Evolutionary conservation across 1,140 invertebrate species (phyloP), one percentile per base, ranked within the genome.

Genomic region (Procambarus clarkii): DNA sequence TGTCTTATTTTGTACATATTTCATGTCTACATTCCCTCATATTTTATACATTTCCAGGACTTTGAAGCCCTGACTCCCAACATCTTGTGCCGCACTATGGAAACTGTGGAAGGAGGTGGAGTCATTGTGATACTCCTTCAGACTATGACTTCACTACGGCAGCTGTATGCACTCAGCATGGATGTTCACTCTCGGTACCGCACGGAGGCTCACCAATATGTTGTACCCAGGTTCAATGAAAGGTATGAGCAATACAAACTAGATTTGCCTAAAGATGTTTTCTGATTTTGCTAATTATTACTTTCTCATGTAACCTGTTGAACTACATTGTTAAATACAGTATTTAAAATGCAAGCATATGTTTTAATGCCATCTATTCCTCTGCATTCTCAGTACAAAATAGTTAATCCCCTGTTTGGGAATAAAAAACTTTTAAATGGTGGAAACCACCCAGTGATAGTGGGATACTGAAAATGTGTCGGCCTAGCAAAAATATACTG

Each of bases 51-150:
- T 34, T 88, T 84, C 5, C 94, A 98, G 97, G 99, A 99, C 95
- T 99, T 99, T 96, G 99, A 99, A 96, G 99, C 99, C 3, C 93
- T 99, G 0, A 99, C 99, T n/a, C 99, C 99, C 8, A 99, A 99
- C 95, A 95, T 99, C 76, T 95, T 99, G 94, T 99, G 99, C 0
- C 95, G 99, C 92, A 99, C 99, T 8, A 96, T 99, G 93, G 99
- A 99, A 96, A 99, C 99, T 0, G 98, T 99, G 0, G 98, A 99
- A 96, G 99, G 99, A 86, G 99, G 99, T 90, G 99, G 99, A 44
- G 93, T 99, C 0, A 97, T 99, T 89, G 96, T 99, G 60, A 94
- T 99, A 11, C 94, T 97, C 3, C 95, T 99, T 0, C 96, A 97
- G 94, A 96, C 96, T 48, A 95, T 99, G 91, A 96, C 96, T 78